These are phyloP conservation scores for Stictocephala bisonia DNA, from an alignment of 2,888 invertebrate species.

Conservation along the genomic window DNA sequence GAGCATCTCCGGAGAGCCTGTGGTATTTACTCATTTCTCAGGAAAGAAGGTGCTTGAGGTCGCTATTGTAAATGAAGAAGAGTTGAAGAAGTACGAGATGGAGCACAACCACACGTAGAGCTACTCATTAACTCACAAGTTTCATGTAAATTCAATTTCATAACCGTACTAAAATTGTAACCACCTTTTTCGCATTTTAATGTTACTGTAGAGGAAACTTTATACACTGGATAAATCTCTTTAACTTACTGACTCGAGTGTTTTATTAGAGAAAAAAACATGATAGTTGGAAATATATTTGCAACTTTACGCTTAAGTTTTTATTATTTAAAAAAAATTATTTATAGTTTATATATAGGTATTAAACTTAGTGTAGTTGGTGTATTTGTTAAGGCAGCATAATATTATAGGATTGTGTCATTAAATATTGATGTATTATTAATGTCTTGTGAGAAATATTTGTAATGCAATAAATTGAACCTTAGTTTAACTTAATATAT, in stretches of 20 bases:
- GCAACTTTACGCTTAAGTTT: constrained; percentile 16
- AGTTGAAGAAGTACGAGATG: neutral
- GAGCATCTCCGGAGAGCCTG: constrained; percentile 52
- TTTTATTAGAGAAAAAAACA: no score
- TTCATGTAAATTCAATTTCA: constrained; percentile 28
- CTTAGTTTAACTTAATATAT: no score
- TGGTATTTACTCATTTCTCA: constrained; percentile 12
- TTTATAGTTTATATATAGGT: constrained; percentile 9
- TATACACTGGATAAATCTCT: constrained; percentile 22
- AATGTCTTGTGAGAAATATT: constrained; percentile 2
- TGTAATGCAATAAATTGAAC: constrained; percentile 38
- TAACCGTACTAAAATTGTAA: constrained; percentile 16
- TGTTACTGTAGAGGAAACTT: constrained; percentile 21
- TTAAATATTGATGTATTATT: neutral
- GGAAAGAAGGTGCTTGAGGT: neutral
- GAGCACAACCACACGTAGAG: neutral
- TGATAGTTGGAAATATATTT: constrained; percentile 14
- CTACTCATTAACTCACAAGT: neutral
- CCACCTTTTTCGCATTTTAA: constrained; percentile 36
- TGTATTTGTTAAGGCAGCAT: neutral
- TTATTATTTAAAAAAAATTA: no score
- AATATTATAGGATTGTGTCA: neutral
- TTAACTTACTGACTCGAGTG: constrained; percentile 1
- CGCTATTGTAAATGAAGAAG: constrained; percentile 12
- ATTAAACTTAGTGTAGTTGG: neutral